A percentile compares a stretch with the other conserved stretches of the same genome.
Evolutionary conservation across 1,140 invertebrate species (phyloP).

Genomic region (Aphaenogaster rudis): DNA sequence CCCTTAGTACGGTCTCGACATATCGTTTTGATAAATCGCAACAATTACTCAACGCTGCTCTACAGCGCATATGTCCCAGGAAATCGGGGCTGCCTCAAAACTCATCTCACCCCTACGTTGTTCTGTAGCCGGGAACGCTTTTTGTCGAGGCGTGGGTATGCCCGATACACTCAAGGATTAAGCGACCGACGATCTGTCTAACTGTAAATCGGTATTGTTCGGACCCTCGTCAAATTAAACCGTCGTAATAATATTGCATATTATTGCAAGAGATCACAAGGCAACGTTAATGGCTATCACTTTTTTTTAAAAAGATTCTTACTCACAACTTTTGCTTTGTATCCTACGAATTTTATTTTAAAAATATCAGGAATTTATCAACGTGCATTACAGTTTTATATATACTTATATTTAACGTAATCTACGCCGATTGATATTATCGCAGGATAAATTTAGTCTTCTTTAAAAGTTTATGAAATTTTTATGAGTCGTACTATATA

Average conservation of each 20-base stretch:
- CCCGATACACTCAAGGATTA: constrained; percentile 70
- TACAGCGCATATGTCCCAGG: constrained; percentile 79
- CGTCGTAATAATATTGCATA: constrained; percentile 30
- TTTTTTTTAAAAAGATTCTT: constrained; percentile 18
- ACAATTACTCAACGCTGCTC: constrained; percentile 79
- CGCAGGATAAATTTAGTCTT: neutral
- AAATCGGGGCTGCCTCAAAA: constrained; percentile 58
- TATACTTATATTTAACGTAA: neutral
- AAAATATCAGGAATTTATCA: neutral
- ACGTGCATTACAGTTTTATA: neutral
- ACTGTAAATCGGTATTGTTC: constrained; percentile 67
- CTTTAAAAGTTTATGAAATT: neutral
- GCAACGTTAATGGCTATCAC: neutral
- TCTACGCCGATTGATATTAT: neutral
- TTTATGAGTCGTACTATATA: neutral
- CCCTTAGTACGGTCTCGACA: constrained; percentile 76
- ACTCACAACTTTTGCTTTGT: neutral
- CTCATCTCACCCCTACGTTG: constrained; percentile 69
- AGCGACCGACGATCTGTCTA: constrained; percentile 65
- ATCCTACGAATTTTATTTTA: neutral
- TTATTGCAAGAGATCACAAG: neutral
- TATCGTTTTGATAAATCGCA: constrained; percentile 83
- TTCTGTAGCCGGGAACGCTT: constrained; percentile 64
- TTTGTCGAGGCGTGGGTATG: constrained; percentile 68
- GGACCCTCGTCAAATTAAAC: constrained; percentile 56